Evolutionary conservation across 2,113 vertebrate species (phyloP).

Genomic region (Dissostichus mawsoni): DNA sequence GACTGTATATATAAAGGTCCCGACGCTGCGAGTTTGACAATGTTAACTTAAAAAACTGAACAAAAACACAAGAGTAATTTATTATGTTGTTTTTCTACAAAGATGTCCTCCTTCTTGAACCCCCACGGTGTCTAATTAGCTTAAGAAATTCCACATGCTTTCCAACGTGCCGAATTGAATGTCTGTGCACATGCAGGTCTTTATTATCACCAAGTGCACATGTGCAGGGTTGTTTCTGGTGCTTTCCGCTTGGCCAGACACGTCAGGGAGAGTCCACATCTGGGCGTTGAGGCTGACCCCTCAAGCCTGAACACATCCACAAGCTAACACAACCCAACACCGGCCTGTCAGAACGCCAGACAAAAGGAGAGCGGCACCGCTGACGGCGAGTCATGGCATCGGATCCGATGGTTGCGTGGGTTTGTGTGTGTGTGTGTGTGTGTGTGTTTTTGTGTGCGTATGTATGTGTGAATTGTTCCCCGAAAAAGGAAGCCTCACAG

Average conservation of each 20-base stretch:
- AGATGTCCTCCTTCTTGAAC: neutral
- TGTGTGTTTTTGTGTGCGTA: neutral
- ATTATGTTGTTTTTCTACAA: conserved; percentile 15
- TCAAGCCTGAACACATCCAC: conserved; percentile 59
- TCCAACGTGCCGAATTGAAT: neutral
- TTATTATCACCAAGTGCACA: conserved; percentile 57
- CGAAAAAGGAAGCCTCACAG: conserved; percentile 59
- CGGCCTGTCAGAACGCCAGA: conserved; percentile 68
- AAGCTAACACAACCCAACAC: conserved; percentile 53
- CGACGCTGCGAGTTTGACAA: accelerated
- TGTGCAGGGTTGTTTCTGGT: conserved; percentile 16
- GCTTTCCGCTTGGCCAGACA: conserved; percentile 64
- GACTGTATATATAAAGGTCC: neutral
- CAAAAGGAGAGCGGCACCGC: conserved; percentile 42
- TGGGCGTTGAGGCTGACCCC: conserved; percentile 63
- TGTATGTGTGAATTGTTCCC: conserved; percentile 26
- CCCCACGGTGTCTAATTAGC: conserved; percentile 40
- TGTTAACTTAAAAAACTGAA: neutral
- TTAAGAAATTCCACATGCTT: conserved; percentile 12
- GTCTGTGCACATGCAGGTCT: conserved; percentile 31
- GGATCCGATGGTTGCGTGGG: conserved; percentile 49
- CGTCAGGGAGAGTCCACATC: conserved; percentile 74
- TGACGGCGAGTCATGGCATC: conserved; percentile 58
- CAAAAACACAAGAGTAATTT: neutral
- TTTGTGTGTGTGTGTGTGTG: conserved; percentile 19